Base-by-base conservation (phyloP, 2,113 vertebrate species). In the Seriola rivoliana region DNA sequence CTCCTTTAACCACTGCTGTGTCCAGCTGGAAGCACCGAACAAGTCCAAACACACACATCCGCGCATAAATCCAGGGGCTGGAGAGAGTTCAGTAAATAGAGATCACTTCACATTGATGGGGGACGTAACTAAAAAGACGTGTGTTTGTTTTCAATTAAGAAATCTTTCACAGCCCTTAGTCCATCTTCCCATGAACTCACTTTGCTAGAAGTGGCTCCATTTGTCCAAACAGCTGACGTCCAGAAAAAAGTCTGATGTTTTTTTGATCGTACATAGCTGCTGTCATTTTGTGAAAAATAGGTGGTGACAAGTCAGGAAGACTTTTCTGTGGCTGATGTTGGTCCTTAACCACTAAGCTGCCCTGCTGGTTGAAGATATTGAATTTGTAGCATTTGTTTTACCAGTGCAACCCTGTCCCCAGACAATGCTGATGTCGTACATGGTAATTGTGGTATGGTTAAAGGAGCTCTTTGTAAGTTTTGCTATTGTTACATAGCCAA, bases 21-120 rank as follows among this genome's bases (percentile, higher is more conserved):
- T 86, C 79, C 84, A 89, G 88, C 86, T 85, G 89, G 80, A 82
- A 5, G 73, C 73, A 77, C 77, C 78, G 70, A 80, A 69, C 36
- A 19, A 32, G 0, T 13, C 73, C 52, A 65, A 9, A 80, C 42
- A 55, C 21, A 54, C 52, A 62, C 8, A 42, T 42, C 40, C 82
- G 64, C 70, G 46, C 29, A 38, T 36, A 62, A 42, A 44, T 44
- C 71, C 59, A 38, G 13, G n/a, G 14, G 32, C 6, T 44, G 40
- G 36, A 36, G 46, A 12, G 67, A 62, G 50, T 68, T 78, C 44
- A 63, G 34, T 9, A 64, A 29, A 44, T 38, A 44, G 17, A 84
- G 23, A 55, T 23, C 19, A 42, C n/a, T 38, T 66, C 19, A n/a
- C n/a, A 57, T 34, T 52, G 9, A 52, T 46, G 29, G 42, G 11